phyloP scores from a whole-genome alignment of 53 echinoderm and acorn worm genomes.

The Pentamera pediparva region DNA sequence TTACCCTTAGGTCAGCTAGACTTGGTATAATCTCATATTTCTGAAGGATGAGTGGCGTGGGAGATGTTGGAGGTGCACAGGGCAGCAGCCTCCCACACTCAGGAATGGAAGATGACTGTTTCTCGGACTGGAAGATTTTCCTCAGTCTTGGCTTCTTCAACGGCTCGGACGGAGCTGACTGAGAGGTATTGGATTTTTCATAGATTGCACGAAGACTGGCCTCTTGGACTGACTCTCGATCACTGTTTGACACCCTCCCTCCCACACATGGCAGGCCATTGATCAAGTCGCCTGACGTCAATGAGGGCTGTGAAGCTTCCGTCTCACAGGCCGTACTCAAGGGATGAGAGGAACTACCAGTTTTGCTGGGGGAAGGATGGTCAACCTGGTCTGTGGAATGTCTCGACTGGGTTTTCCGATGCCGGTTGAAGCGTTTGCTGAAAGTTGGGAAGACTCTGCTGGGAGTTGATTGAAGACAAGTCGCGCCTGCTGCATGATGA shows the following conservation, averaged over 20 bases:
- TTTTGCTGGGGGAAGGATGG: too few species aligned
- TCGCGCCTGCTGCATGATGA: not conserved
- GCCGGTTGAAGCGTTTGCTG: not conserved
- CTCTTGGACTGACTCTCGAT: not conserved
- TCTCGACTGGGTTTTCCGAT: too few species aligned
- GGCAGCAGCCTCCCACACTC: constrained; percentile 77
- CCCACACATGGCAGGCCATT: too few species aligned
- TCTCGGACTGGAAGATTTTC: constrained; percentile 87
- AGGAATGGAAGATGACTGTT: constrained; percentile 72
- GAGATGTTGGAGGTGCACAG: constrained; percentile 84
- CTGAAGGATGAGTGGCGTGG: constrained; percentile 60
- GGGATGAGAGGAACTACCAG: too few species aligned
- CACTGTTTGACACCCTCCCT: not conserved
- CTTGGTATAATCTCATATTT: constrained; percentile 73
- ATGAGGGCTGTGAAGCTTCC: too few species aligned
- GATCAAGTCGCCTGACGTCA: too few species aligned
- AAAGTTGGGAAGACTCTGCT: constrained; percentile 13
- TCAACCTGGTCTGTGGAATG: too few species aligned
- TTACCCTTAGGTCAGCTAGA: constrained; percentile 81
- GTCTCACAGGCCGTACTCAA: too few species aligned
- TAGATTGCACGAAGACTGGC: constrained; percentile 20
- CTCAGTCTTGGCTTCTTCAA: constrained; percentile 10
- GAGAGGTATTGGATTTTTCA: not conserved
- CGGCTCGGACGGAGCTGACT: not conserved
- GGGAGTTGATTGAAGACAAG: not conserved